A percentile compares a stretch with the other conserved stretches of the same genome.
These are phyloP conservation scores for Steinernema hermaphroditum DNA, from an alignment of 2,888 invertebrate genomes.

Conservation along the genomic window DNA sequence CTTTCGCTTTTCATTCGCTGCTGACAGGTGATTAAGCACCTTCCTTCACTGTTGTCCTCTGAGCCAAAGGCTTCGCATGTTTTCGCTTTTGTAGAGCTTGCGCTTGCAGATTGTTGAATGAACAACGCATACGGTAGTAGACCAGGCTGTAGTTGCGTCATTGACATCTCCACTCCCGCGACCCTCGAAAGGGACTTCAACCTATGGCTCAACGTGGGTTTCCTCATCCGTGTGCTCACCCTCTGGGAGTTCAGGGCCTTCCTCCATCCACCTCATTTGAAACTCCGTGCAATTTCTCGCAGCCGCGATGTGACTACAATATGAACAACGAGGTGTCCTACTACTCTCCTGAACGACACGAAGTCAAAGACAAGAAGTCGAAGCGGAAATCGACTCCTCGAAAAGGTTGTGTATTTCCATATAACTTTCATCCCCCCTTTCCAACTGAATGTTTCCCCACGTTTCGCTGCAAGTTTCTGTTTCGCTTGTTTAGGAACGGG, in stretches of 20 bases:
- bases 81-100: neutral
- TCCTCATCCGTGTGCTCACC: neutral
- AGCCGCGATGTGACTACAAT: slow-evolving; percentile 7
- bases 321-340: slow-evolving; percentile 22
- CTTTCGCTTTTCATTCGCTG: slow-evolving; percentile 30
- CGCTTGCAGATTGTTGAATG: neutral
- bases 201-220: slow-evolving; percentile 58
- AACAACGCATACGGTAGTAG: slow-evolving; percentile 22
- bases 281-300: slow-evolving; percentile 13
- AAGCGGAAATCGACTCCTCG: slow-evolving; percentile 15
- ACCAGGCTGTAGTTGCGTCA: slow-evolving; percentile 49
- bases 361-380: slow-evolving; percentile 5
- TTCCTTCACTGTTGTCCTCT: slow-evolving; percentile 26
- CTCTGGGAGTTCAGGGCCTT: neutral
- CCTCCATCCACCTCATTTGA: neutral
- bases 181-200: slow-evolving; percentile 60
- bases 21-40: slow-evolving; percentile 31
- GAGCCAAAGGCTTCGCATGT: neutral
- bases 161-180: slow-evolving; percentile 58
- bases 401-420: slow-evolving; percentile 26
- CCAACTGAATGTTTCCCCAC: neutral
- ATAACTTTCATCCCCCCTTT: neutral
- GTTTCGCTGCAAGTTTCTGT: neutral
- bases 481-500: slow-evolving; percentile 44
- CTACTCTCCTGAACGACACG: neutral